Evolutionary conservation across 2,888 invertebrate species (phyloP), one percentile per base, ranked within the genome.

Genomic region (Xanthia togata): DNA sequence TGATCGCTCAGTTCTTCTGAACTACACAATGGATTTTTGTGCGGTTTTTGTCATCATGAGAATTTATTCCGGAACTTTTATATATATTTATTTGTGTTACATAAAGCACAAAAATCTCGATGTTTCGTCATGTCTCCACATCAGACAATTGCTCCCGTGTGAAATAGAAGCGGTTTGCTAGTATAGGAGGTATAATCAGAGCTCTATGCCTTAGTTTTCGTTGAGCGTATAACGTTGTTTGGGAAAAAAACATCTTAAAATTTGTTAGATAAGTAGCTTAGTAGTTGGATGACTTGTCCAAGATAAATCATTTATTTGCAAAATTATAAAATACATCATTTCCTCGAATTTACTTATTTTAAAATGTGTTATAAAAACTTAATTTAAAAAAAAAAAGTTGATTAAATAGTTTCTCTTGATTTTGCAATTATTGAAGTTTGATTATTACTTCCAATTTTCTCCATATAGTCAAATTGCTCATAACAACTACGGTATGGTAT

Each of bases 31-130:
- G 0, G 0, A 68, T 53, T 35, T n/a, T 23, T 12, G 6, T 38
- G n/a, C 0, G 0, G 11, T n/a, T 68, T 35, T 38, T 1, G 11
- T 6, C 11, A 4, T n/a, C 0, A 38, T 1, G 1, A 17, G 3
- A 35, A 67, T 67, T 35, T 31, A 35, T 31, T 31, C 4, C 31
- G 2, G 4, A 65, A 65, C 12, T 31, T 14, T 47, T 53, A 23
- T 20, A 14, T 4, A 8, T 38, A 38, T 38, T 8, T 38, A 38
- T 38, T 38, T 38, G 9, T 44, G 44, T 44, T 44, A 47, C 26
- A 26, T n/a, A 60, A 20, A 31, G 14, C 14, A 20, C 20, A 60
- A 35, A 35, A 23, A 35, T 35, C 12, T 23, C 23, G 23, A 62
- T 14, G 8, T 38, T 62, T 38, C 38, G 4, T 14, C 23, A 38